Conservation (phyloP, 2,797 vertebrate species). For the Siniperca scherzeri region DNA sequence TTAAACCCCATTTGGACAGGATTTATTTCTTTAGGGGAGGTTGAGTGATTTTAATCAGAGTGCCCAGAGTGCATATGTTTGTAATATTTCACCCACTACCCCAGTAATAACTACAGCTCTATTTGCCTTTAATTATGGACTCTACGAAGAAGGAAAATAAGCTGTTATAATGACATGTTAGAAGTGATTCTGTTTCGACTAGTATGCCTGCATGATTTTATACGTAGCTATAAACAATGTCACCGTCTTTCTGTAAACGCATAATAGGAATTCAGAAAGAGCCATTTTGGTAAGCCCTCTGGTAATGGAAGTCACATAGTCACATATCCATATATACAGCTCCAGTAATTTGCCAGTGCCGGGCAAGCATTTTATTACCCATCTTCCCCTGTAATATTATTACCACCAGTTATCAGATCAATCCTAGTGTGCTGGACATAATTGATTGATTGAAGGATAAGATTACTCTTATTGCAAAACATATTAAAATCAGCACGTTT, state of each 20-base stretch:
- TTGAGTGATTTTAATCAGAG: not conserved
- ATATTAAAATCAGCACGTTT: not conserved
- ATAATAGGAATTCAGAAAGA: too few relatives aligned
- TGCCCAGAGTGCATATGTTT: not conserved
- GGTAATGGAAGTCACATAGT: too few relatives aligned
- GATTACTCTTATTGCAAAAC: not conserved
- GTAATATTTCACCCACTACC: not conserved
- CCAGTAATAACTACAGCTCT: not conserved
- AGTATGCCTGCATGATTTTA: too few relatives aligned
- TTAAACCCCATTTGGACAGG: not conserved
- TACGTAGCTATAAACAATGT: too few relatives aligned
- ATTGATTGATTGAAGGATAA: not conserved
- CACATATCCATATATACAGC: not conserved
- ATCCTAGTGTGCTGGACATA: not conserved
- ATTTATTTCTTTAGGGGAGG: not conserved
- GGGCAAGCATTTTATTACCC: not conserved
- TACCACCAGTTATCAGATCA: not conserved
- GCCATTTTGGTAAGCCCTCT: too few relatives aligned
- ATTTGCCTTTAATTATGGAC: not conserved
- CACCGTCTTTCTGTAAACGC: too few relatives aligned
- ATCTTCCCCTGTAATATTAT: not conserved
- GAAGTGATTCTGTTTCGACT: too few relatives aligned
- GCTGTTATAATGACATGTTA: too few relatives aligned
- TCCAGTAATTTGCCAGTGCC: not conserved
- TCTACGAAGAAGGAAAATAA: not conserved